These are phyloP conservation scores for Holotrichia oblita DNA, from an alignment of 1,140 invertebrate genomes.

Conservation along the genomic window DNA sequence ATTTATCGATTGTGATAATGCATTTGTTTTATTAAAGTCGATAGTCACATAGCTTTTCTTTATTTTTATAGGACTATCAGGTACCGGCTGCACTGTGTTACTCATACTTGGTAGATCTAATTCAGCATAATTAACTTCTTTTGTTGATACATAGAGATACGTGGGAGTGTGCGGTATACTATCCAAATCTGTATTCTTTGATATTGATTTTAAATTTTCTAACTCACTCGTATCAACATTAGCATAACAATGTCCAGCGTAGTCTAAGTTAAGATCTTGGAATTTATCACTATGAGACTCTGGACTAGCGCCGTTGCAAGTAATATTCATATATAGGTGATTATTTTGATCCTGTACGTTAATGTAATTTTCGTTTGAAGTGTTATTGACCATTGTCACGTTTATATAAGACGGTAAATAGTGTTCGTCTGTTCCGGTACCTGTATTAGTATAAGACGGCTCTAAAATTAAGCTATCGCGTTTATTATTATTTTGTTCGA, in stretches of 20 bases:
- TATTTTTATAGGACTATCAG: slow-evolving; percentile 66
- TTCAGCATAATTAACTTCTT: slow-evolving; percentile 80
- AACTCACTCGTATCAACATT: slow-evolving; percentile 72
- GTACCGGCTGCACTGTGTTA: slow-evolving; percentile 56
- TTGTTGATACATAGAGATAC: slow-evolving; percentile 60
- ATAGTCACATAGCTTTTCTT: slow-evolving; percentile 89
- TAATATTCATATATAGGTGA: slow-evolving; percentile 72
- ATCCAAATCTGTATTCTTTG: slow-evolving; percentile 47
- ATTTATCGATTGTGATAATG: slow-evolving; percentile 75
- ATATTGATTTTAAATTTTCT: slow-evolving; percentile 62
- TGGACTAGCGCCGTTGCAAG: slow-evolving; percentile 45
- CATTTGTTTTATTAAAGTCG: slow-evolving; percentile 92
- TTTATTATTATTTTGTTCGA: slow-evolving; percentile 62
- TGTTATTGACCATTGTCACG: slow-evolving; percentile 49
- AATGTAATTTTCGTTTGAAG: slow-evolving; percentile 46
- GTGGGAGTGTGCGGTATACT: slow-evolving; percentile 63
- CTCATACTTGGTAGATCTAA: slow-evolving; percentile 70
- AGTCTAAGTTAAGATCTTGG: slow-evolving; percentile 49
- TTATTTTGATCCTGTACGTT: slow-evolving; percentile 32
- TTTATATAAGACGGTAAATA: slow-evolving; percentile 60
- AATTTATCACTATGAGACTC: slow-evolving; percentile 37
- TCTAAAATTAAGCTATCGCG: slow-evolving; percentile 47
- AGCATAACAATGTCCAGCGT: slow-evolving; percentile 69
- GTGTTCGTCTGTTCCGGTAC: slow-evolving; percentile 45
- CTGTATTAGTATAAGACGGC: slow-evolving; percentile 54